A percentile compares a stretch with the other conserved stretches of the same genome.
Conservation (phyloP, 2,113 vertebrate genomes). For the Himantopus leucocephalus region DNA sequence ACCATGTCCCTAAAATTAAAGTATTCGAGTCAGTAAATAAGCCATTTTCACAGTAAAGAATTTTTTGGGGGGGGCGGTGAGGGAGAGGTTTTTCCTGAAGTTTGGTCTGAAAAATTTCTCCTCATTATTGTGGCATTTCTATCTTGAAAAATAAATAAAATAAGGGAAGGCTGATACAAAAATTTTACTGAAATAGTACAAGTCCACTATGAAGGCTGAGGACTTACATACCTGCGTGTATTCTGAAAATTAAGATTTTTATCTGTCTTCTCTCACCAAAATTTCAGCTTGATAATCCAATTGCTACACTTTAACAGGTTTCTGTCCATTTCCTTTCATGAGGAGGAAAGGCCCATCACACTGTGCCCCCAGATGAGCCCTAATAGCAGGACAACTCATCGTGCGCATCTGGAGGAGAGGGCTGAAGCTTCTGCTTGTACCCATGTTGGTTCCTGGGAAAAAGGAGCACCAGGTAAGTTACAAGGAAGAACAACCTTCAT, state of each 20-base stretch:
- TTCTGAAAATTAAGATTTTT: background rate
- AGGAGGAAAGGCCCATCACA: background rate
- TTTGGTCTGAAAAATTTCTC: background rate
- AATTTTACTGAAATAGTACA: background rate
- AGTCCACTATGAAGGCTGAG: too few relatives aligned
- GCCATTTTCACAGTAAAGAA: background rate
- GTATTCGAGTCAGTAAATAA: background rate
- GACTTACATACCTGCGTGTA: rapidly evolving
- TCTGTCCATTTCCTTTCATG: rapidly evolving
- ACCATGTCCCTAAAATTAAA: background rate
- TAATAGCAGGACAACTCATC: rapidly evolving
- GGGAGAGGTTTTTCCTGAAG: background rate
- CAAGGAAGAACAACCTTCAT: background rate
- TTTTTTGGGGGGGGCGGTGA: too few relatives aligned
- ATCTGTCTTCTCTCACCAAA: background rate
- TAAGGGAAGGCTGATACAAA: background rate
- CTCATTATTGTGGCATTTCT: rapidly evolving
- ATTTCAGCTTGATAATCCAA: too few relatives aligned
- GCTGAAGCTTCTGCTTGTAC: background rate
- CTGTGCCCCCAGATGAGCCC: rapidly evolving
- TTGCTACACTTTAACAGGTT: background rate
- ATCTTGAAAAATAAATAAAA: background rate
- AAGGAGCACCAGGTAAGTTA: background rate
- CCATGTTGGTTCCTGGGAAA: background rate
- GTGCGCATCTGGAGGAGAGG: too few relatives aligned